Base-by-base conservation (phyloP, 2,888 invertebrate species). In the Chouioia cunea region DNA sequence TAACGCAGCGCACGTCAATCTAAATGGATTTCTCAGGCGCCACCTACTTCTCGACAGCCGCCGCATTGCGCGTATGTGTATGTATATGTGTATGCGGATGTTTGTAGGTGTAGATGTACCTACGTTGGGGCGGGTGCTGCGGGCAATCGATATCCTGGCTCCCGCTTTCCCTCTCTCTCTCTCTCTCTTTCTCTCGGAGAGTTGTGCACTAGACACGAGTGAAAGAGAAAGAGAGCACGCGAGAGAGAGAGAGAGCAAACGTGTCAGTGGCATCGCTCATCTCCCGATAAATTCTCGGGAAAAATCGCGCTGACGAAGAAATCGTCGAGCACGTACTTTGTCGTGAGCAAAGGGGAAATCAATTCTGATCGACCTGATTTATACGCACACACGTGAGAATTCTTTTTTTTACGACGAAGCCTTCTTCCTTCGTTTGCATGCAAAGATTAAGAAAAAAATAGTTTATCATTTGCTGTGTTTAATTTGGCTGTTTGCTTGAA, bases 291-390 rank as follows among this genome's bases (percentile, higher is more conserved):
- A 73, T 69, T 73, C 69, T 65, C 65, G 65, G 36, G 36, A 73
- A 70, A 69, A 70, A 66, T 70, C 69, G 66, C 44, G 73, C 73
- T 73, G 70, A 73, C 73, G 69, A 59, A 70, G 70, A 70, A 70
- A 66, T 65, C 63, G 52, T 36, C 36, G 36, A 36, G 36, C 36
- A 36, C 36, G 36, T 36, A 36, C 36, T 36, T 36, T 36, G 36
- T 36, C 36, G 36, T 36, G 36, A 36, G 36, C 36, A 36, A 36
- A 36, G 36, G 12, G 36, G 36, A 36, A 36, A 36, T 36, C 36
- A 36, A 36, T 36, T 36, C 12, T 36, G 36, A 36, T 36, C 36
- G 36, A 36, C 36, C 36, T 36, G 36, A 36, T 36, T 36, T 36
- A 36, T 36, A 36, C 10, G 12, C 36, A 36, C 36, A 36, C 36